These are phyloP conservation scores for Oxyruncus cristatus DNA, from an alignment of 2,113 vertebrate species.

Conservation along the genomic window DNA sequence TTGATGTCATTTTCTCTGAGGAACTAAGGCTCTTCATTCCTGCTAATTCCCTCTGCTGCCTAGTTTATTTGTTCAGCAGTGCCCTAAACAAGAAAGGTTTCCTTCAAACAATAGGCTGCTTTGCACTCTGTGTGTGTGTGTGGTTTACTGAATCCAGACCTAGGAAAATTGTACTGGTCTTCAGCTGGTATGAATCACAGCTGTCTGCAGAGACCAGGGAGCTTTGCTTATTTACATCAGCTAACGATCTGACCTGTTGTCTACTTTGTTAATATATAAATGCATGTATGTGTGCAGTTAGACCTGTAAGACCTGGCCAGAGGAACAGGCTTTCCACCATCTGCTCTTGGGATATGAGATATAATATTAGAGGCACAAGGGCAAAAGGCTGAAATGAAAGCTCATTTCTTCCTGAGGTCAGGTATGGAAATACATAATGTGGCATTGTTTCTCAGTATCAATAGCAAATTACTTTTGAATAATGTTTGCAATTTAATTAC, in stretches of 20 bases:
- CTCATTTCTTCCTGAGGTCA: neutral
- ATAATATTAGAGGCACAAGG: neutral
- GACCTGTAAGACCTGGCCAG: neutral
- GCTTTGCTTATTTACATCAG: slow-evolving; percentile 3
- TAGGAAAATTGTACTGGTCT: slow-evolving; percentile 1
- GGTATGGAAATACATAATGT: neutral
- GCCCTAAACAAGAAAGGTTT: slow-evolving; percentile 54
- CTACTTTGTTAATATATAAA: neutral
- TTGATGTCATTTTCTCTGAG: slow-evolving; percentile 42
- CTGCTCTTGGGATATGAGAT: neutral
- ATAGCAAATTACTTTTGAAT: neutral
- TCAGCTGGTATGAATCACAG: slow-evolving; percentile 52
- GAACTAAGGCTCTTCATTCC: slow-evolving; percentile 54
- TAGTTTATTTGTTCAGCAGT: slow-evolving; percentile 57
- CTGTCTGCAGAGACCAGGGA: neutral
- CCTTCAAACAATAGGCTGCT: slow-evolving; percentile 47
- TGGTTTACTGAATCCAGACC: slow-evolving; percentile 59
- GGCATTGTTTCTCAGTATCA: neutral
- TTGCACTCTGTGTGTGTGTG: slow-evolving; percentile 34
- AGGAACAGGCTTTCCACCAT: neutral
- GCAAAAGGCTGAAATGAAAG: neutral
- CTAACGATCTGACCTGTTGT: neutral
- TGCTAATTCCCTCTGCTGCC: slow-evolving; percentile 48
- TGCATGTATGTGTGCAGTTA: neutral
- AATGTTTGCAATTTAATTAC: neutral